Base-by-base conservation (phyloP, 1,140 invertebrate genomes). In the Drosophila sturtevanti region DNA sequence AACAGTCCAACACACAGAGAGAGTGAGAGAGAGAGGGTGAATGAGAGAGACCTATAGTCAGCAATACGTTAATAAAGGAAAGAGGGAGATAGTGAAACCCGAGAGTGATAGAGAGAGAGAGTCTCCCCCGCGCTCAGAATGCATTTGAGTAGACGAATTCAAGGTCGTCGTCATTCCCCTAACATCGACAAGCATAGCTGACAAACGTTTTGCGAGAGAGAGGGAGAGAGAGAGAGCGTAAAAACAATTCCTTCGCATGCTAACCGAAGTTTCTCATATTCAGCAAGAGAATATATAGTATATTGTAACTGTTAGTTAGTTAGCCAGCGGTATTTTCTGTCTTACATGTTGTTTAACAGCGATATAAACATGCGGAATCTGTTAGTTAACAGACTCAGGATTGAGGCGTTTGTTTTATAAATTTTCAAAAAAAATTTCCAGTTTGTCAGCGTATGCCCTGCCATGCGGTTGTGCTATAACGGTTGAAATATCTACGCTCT, bases 371-470 rank as follows among this genome's bases (percentile, higher is more conserved):
- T 4, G 37, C 37, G 38, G 38, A 41, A 41, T 41, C 38, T 41
- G 38, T 41, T 41, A 41, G 38, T 41, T 14, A 41, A 7, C 38
- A 41, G 27, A 31, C 27, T 31, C 27, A 7, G 27, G 3, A 31
- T 31, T 31, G 27, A 31, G 27, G 5, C 27, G 27, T 6, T 6
- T 31, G 38, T 41, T 41, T n/a, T n/a, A 16, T 41, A 5, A 16
- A 7, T 16, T 21, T 48, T 48, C 16, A 16, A 48, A 48, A 48
- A 48, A 10, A 6, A 27, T 67, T 22, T 31, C 67, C 72, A 85
- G 81, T 81, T 86, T 71, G 69, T 80, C 81, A 85, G 81, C 81
- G 81, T 68, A 72, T 70, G 77, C 81, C 51, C 41, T 86, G 64
- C 81, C 81, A 69, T 80, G 63, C 62, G 81, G 81, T 74, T 77